phyloP scores from a whole-genome alignment of 2,888 invertebrate species.

The Hydropsyche betteni region DNA sequence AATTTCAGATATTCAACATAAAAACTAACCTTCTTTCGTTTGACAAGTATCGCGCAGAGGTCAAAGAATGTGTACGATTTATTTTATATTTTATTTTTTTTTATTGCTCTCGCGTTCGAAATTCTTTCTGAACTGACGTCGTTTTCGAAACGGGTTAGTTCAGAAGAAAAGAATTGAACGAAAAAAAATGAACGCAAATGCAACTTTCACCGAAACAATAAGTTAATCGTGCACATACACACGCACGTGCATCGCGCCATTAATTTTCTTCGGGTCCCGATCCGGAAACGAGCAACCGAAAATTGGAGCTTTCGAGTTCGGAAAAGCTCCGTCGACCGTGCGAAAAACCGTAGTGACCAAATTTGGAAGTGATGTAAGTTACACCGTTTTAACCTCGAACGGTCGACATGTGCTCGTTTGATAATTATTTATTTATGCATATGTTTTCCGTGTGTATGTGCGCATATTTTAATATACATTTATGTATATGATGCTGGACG shows the following conservation, averaged over 20 bases:
- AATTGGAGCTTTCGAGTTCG: too few relatives aligned
- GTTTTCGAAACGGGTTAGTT: slow-evolving; percentile 29
- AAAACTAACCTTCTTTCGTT: too few relatives aligned
- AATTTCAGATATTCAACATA: too few relatives aligned
- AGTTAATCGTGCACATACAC: slow-evolving; percentile 1
- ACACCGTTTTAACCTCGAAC: too few relatives aligned
- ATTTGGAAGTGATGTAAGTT: too few relatives aligned
- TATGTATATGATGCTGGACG: slow-evolving; percentile 7
- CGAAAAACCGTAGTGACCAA: too few relatives aligned
- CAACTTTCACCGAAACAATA: slow-evolving; percentile 21
- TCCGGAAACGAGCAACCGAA: too few relatives aligned
- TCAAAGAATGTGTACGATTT: slow-evolving; percentile 3
- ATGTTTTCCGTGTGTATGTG: neutral
- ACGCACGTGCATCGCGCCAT: too few relatives aligned
- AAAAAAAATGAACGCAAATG: slow-evolving; percentile 11
- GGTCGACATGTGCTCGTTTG: too few relatives aligned
- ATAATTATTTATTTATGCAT: too few relatives aligned
- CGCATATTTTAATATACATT: slow-evolving; percentile 1
- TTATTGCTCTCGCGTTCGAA: slow-evolving; percentile 23
- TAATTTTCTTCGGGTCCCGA: too few relatives aligned
- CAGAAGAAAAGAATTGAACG: slow-evolving; percentile 16
- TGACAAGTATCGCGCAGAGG: slow-evolving; percentile 2
- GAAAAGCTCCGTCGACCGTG: too few relatives aligned
- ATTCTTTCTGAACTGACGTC: slow-evolving; percentile 29
- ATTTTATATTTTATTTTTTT: slow-evolving; percentile 7